These are phyloP conservation scores for Dynastes grantii DNA, from an alignment of 2,888 invertebrate species.

Conservation along the genomic window DNA sequence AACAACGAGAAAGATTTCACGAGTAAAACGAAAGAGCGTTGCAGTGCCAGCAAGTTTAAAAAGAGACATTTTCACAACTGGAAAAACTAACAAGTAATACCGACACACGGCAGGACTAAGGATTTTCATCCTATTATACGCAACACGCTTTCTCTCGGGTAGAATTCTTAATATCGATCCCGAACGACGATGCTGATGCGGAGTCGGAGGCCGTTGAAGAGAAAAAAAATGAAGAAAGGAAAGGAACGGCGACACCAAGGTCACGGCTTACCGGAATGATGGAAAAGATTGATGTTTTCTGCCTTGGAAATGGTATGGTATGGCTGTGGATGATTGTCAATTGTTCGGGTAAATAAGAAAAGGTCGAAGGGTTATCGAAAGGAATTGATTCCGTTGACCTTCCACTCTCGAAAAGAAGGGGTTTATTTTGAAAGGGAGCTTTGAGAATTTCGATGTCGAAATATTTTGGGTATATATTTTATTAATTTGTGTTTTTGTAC, in stretches of 20 bases:
- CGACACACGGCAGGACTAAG: neutral
- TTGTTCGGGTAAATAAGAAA: constrained; percentile 22
- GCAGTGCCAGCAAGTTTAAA: neutral
- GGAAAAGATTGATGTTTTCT: constrained; percentile 4
- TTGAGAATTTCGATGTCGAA: too few relatives aligned
- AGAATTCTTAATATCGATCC: constrained; percentile 24
- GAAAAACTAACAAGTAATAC: constrained; percentile 6
- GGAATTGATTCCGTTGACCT: constrained; percentile 24
- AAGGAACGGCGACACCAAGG: constrained; percentile 8
- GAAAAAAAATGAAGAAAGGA: constrained; percentile 5
- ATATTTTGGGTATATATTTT: too few relatives aligned
- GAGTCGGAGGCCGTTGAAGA: neutral
- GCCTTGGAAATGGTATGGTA: neutral
- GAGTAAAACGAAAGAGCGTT: neutral
- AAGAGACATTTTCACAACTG: constrained; percentile 9
- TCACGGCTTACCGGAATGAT: constrained; percentile 16
- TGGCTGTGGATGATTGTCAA: constrained; percentile 21
- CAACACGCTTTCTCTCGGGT: neutral
- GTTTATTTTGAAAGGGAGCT: neutral
- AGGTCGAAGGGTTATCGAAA: constrained; percentile 25
- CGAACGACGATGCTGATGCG: neutral
- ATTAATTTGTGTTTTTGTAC: too few relatives aligned
- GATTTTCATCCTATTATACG: neutral
- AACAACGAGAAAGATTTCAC: neutral
- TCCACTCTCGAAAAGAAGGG: neutral